Percentiles rank a stretch among this genome's conserved stretches.
These are phyloP conservation scores for Prunella strophiata DNA, from an alignment of 2,797 vertebrate species.

Conservation along the genomic window DNA sequence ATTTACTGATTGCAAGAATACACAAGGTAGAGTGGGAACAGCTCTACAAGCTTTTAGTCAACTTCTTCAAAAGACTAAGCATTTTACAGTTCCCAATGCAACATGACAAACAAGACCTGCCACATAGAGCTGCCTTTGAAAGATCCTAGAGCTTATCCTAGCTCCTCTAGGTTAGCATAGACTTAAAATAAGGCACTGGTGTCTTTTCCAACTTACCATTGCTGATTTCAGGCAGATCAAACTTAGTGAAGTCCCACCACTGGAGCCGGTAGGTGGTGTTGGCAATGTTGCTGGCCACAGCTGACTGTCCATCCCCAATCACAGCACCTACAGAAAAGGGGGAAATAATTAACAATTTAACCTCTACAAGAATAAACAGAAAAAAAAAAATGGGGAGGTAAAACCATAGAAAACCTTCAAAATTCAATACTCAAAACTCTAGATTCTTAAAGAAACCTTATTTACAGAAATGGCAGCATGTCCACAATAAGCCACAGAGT, in stretches of 20 bases:
- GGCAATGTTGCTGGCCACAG: constrained; percentile 98
- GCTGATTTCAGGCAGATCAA: constrained; percentile 98
- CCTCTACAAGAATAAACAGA: background rate
- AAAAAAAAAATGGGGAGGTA: background rate
- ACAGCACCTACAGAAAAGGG: constrained; percentile 85
- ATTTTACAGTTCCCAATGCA: background rate
- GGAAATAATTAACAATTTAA: background rate
- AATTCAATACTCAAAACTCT: background rate
- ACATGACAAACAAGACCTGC: background rate
- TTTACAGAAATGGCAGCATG: background rate
- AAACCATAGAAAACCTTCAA: background rate
- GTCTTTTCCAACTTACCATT: constrained; percentile 84
- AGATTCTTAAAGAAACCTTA: background rate
- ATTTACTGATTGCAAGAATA: background rate
- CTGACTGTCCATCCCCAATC: constrained; percentile 97
- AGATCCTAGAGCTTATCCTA: background rate
- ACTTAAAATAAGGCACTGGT: background rate
- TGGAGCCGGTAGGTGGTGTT: constrained; percentile 98
- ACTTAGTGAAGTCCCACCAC: constrained; percentile 99
- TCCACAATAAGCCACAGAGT: background rate
- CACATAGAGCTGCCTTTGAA: background rate
- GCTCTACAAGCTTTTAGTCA: background rate
- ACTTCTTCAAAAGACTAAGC: background rate
- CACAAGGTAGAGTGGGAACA: background rate
- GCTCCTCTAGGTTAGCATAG: background rate